Base-by-base conservation (phyloP, 2,888 invertebrate genomes). In the Clanis bilineata region DNA sequence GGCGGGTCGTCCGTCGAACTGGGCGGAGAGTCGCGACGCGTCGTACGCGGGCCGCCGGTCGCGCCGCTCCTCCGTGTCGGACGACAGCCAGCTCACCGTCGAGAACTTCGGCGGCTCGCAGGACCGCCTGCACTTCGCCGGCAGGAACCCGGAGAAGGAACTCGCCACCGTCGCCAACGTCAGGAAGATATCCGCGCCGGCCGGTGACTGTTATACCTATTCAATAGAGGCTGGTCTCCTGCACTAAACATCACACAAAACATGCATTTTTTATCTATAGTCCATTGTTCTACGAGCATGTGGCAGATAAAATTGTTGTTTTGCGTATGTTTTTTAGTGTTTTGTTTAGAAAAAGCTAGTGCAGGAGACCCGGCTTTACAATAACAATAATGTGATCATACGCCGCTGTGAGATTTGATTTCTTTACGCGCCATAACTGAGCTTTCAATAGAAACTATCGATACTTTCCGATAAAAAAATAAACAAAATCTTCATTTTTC, bases 101-200 rank as follows among this genome's bases (percentile, higher is more conserved):
- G 98, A 98, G 90, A 98, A 98, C 90, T 97, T 98, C 85, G 97
- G 98, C 54, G 98, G 98, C 61, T 97, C 97, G 68, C 97, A 97
- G 92, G 97, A 98, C 85, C 95, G 97, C 72, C 85, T 97, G 71
- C 96, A 97, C 89, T 96, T 96, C 81, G 95, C 97, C 47, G 97
- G 97, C 0, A 93, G 95, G 62, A 96, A 96, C 87, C 96, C 96
- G 0, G 97, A 97, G 85, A 96, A 96, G 86, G 96, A 96, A 74
- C 86, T 93, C 1, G 93, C 92, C 1, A 92, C 91, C 0, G 63
- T 94, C 66, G 79, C 83, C n/a, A 80, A 79, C 56, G 85, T 83
- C 21, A 75, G 90, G 69, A 92, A 91, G 76, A 88, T 90, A 64
- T 92, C 91, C 9, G 93, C 94, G 18, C 94, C 94, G 0, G 77